Percentiles rank a stretch among this genome's conserved stretches.
These are phyloP conservation scores for Crocidura indochinensis DNA, from an alignment of 2,797 vertebrate species.

Conservation along the genomic window DNA sequence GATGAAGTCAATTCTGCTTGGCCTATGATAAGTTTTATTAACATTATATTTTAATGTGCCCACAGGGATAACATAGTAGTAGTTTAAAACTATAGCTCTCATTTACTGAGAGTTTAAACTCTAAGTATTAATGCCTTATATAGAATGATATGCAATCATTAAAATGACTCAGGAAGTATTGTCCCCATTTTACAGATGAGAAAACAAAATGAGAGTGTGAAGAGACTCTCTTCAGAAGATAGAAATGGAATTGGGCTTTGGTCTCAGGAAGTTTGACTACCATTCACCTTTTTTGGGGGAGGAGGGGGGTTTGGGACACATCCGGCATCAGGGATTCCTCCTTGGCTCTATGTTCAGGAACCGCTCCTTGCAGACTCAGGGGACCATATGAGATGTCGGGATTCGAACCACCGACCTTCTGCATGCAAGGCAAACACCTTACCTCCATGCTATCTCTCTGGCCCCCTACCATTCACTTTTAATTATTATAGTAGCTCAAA, in stretches of 20 bases:
- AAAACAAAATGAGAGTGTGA: background rate
- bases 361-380: too few species aligned
- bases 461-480: too few species aligned
- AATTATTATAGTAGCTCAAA: background rate
- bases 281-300: too few species aligned
- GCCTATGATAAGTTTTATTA: background rate
- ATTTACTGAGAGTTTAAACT: background rate
- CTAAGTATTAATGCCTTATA: background rate
- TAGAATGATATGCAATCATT: background rate
- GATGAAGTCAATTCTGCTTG: background rate
- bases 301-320: too few species aligned
- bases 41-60: background rate
- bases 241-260: background rate
- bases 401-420: too few species aligned
- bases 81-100: conserved; percentile 18
- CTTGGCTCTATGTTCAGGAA: too few species aligned
- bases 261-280: background rate
- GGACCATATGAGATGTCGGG: too few species aligned
- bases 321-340: too few species aligned
- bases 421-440: too few species aligned
- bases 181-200: background rate
- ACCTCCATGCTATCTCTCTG: too few species aligned
- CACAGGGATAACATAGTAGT: background rate
- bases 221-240: background rate
- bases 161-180: background rate